Evolutionary conservation across 1,140 invertebrate genomes (phyloP).

Genomic region (Lepidurus apus): DNA sequence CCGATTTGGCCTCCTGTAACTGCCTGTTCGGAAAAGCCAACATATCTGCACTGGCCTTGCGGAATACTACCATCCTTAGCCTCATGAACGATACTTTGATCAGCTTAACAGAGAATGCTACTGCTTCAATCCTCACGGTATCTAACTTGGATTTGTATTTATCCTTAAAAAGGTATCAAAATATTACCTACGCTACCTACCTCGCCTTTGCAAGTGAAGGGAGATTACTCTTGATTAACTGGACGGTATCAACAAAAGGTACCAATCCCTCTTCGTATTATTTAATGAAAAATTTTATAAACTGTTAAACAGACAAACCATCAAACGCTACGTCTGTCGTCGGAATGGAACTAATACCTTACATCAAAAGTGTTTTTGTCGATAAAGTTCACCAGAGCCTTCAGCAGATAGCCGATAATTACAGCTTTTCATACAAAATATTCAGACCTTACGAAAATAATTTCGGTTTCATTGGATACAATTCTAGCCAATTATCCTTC

Average conservation of each 20-base stretch:
- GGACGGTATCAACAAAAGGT: neutral
- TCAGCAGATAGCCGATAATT: neutral
- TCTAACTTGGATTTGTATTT: neutral
- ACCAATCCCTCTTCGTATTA: neutral
- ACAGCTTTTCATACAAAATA: neutral
- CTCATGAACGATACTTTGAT: neutral
- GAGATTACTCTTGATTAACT: neutral
- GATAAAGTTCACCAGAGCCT: neutral
- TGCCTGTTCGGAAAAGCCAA: neutral
- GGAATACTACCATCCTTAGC: neutral
- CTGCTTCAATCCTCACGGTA: neutral
- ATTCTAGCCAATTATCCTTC: neutral
- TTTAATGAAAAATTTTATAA: neutral
- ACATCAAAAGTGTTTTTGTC: neutral
- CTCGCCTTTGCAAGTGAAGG: neutral
- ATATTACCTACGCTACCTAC: neutral
- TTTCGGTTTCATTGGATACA: neutral
- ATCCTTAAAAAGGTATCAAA: neutral
- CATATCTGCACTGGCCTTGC: neutral
- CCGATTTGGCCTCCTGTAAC: neutral
- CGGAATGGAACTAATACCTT: neutral
- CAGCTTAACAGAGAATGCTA: neutral
- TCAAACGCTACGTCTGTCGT: neutral
- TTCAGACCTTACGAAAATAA: neutral
- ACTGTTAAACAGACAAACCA: neutral